phyloP scores from a whole-genome alignment of 2,113 vertebrate species.

The Datnioides undecimradiatus region DNA sequence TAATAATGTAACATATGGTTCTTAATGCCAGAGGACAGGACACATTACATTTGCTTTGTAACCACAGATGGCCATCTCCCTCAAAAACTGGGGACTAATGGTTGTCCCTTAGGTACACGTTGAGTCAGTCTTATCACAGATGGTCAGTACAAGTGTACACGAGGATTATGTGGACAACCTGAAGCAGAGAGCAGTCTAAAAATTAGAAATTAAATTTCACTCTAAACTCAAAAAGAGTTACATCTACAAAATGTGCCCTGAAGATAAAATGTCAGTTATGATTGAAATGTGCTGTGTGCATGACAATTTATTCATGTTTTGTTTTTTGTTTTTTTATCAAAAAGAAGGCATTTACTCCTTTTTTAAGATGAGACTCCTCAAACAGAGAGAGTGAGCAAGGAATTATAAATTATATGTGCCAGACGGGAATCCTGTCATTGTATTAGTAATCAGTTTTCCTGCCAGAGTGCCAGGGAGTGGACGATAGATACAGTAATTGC shows the following conservation, averaged over 20 bases:
- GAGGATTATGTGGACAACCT: constrained; percentile 21
- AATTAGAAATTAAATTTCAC: background rate
- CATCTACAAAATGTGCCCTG: background rate
- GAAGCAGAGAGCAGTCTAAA: background rate
- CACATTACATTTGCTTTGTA: constrained; percentile 7
- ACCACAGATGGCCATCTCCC: constrained; percentile 50
- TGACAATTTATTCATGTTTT: background rate
- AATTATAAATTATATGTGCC: background rate
- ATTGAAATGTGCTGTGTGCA: background rate
- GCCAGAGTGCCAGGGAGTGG: constrained; percentile 6
- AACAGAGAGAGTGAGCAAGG: background rate
- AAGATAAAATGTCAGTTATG: background rate
- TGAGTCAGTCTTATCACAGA: constrained; percentile 45
- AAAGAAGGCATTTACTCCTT: background rate
- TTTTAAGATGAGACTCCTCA: constrained; percentile 7
- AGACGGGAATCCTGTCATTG: background rate
- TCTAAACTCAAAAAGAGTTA: background rate
- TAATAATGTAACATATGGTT: constrained; percentile 17
- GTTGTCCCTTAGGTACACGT: constrained; percentile 36
- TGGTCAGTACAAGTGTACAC: constrained; percentile 44
- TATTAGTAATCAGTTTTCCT: constrained; percentile 41
- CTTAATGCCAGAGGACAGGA: constrained; percentile 10
- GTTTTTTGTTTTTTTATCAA: background rate
- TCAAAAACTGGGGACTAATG: constrained; percentile 25
- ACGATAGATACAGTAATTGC: constrained; percentile 52